Evolutionary conservation across 2,113 vertebrate genomes (phyloP).

Genomic region (Recurvirostra avosetta): DNA sequence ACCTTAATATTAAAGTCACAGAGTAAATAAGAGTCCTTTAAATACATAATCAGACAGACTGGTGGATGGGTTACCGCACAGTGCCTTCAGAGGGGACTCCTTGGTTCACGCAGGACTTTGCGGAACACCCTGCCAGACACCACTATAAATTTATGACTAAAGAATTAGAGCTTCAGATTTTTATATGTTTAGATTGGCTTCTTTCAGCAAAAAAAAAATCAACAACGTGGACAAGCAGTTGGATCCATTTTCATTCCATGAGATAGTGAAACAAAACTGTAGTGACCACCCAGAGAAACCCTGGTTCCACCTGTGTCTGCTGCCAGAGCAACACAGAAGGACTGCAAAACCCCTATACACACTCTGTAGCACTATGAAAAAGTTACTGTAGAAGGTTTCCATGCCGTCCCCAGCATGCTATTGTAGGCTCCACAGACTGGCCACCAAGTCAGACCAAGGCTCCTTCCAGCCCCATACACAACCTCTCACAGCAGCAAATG

Average conservation of each 20-base stretch:
- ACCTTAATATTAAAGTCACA: background rate
- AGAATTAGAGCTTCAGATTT: background rate
- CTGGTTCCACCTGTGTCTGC: background rate
- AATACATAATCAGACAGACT: background rate
- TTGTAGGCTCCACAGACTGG: fast-evolving
- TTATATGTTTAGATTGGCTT: background rate
- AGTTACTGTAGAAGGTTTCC: fast-evolving
- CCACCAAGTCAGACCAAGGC: background rate
- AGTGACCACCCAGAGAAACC: background rate
- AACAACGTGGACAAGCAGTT: background rate
- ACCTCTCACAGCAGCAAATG: fast-evolving
- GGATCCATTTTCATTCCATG: background rate
- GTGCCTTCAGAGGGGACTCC: background rate
- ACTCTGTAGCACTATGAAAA: fast-evolving
- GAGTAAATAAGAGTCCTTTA: background rate
- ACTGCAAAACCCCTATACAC: fast-evolving
- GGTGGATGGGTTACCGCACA: background rate
- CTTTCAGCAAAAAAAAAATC: background rate
- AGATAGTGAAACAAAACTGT: background rate
- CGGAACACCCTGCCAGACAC: background rate
- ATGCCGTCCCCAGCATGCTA: fast-evolving
- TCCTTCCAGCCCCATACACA: background rate
- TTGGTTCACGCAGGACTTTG: background rate
- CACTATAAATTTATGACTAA: fast-evolving
- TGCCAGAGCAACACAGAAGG: background rate